A percentile compares a stretch with the other conserved stretches of the same genome.
These are phyloP conservation scores for Premnoplex brunnescens DNA, from an alignment of 2,797 vertebrate genomes.

Conservation along the genomic window DNA sequence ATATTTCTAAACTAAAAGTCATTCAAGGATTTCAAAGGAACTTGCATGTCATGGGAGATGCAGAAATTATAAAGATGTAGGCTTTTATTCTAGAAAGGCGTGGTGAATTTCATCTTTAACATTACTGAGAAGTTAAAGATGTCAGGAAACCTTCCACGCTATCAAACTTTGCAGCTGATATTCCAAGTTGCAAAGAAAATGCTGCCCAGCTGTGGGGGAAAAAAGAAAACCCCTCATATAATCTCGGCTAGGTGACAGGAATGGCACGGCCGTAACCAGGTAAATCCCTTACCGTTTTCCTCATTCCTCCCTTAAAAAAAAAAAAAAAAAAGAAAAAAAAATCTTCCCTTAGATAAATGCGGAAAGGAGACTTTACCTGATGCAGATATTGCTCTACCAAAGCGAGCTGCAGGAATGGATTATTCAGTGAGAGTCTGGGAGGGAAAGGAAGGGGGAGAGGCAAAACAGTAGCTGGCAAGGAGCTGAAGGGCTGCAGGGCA, in stretches of 20 bases:
- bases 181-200: not conserved
- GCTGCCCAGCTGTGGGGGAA: not conserved
- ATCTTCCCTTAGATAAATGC: not conserved
- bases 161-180: not conserved
- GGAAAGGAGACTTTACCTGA: slow-evolving; percentile 29
- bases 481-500: slow-evolving; percentile 29
- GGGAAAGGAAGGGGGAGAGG: not conserved
- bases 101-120: not conserved
- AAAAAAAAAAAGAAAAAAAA: no score
- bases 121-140: not conserved
- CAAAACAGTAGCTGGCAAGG: slow-evolving; percentile 24
- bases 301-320: not conserved
- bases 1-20: not conserved
- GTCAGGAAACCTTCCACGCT: fast-evolving
- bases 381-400: slow-evolving; percentile 19
- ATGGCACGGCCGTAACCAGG: not conserved
- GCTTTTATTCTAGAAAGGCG: not conserved
- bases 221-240: fast-evolving
- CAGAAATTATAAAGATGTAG: not conserved
- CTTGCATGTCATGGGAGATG: not conserved
- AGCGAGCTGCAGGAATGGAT: slow-evolving; percentile 54
- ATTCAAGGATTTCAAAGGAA: not conserved
- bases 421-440: slow-evolving; percentile 42
- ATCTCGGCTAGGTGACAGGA: not conserved
- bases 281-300: not conserved